Evolutionary conservation across 2,113 vertebrate genomes (phyloP).

Genomic region (Galemys pyrenaicus): DNA sequence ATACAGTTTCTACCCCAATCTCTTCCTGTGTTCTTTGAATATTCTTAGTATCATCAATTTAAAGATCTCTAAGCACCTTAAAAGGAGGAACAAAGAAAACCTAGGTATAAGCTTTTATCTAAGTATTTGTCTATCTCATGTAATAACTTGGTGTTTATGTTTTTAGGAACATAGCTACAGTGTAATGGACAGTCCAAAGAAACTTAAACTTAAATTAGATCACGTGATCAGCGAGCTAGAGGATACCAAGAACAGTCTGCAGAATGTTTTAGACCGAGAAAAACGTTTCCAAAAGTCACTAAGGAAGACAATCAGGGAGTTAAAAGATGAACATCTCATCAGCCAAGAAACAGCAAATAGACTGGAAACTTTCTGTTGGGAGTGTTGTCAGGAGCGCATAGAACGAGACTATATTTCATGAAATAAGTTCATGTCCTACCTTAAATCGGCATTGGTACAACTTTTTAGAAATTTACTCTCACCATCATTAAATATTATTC

Average conservation of each 20-base stretch:
- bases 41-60: not conserved
- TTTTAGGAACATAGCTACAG: conserved; percentile 82
- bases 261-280: conserved; percentile 73
- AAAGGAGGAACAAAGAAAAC: not conserved
- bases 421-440: conserved; percentile 34
- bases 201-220: conserved; percentile 78
- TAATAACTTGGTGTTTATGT: conserved; percentile 60
- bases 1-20: not conserved
- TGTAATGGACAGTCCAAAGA: conserved; percentile 80
- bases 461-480: conserved; percentile 19
- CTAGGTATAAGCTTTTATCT: conserved; percentile 2
- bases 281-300: conserved; percentile 72
- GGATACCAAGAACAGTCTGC: conserved; percentile 73
- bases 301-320: conserved; percentile 71
- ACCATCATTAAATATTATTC: not conserved
- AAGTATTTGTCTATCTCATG: not conserved
- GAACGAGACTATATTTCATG: conserved; percentile 12
- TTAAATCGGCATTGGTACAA: not conserved
- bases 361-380: conserved; percentile 72
- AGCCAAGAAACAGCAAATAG: conserved; percentile 76
- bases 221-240: conserved; percentile 78
- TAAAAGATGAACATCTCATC: conserved; percentile 76
- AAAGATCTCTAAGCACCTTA: not conserved
- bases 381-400: conserved; percentile 46
- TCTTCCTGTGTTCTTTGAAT: not conserved